Conservation (phyloP, 2,888 invertebrate genomes). For the Philhelius pedissequus region DNA sequence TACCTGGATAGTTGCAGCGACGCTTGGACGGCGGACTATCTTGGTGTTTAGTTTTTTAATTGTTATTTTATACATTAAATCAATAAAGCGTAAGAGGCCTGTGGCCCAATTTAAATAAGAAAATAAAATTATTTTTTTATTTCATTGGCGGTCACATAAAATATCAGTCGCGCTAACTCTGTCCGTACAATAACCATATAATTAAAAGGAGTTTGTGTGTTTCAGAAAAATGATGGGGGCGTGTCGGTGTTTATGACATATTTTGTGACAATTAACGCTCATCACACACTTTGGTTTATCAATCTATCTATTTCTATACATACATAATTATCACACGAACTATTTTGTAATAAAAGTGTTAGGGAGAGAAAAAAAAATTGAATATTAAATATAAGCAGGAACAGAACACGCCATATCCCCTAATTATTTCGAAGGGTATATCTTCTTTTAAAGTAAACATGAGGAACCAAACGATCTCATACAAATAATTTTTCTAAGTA, state of each 20-base stretch:
- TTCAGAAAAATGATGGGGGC: slow-evolving; percentile 20
- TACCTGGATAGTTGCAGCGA: no score
- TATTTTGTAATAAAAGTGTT: background rate
- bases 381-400: background rate
- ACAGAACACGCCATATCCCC: background rate
- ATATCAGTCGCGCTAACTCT: background rate
- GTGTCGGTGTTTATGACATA: slow-evolving; percentile 61
- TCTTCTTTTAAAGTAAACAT: slow-evolving; percentile 15
- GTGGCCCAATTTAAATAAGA: no score
- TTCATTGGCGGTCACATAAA: no score
- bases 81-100: no score
- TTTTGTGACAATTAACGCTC: slow-evolving; percentile 53
- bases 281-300: slow-evolving; percentile 24
- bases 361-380: background rate
- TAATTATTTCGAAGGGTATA: background rate
- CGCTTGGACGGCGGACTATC: no score
- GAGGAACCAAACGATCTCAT: slow-evolving; percentile 15
- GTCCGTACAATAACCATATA: slow-evolving; percentile 25
- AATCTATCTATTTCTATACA: background rate
- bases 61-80: no score
- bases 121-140: no score
- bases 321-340: background rate
- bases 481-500: no score
- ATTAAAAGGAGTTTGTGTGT: slow-evolving; percentile 20
- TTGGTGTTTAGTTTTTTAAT: no score